Conservation (phyloP, 2,113 vertebrate species). For the Colius striatus region DNA sequence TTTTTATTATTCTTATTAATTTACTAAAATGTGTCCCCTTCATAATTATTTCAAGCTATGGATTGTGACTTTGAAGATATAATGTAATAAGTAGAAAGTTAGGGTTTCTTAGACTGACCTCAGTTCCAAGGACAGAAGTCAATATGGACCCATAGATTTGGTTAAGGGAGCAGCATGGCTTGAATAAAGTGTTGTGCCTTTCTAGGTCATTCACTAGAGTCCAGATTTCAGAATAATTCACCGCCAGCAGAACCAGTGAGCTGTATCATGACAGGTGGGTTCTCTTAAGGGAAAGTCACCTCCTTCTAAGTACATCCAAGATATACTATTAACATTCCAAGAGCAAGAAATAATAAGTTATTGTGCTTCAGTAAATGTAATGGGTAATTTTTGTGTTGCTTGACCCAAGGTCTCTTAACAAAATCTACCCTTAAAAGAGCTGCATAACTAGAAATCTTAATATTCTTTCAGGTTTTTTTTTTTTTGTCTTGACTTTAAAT, state of each 20-base stretch:
- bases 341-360: background rate
- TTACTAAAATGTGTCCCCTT: background rate
- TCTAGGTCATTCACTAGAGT: background rate
- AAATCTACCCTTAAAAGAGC: background rate
- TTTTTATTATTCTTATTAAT: background rate
- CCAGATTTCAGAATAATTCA: background rate
- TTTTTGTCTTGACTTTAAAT: background rate
- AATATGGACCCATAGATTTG: background rate
- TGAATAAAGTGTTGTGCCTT: background rate
- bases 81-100: background rate
- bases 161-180: background rate
- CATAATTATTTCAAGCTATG: background rate
- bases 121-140: background rate
- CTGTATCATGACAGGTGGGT: background rate
- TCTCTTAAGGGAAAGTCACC: background rate
- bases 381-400: background rate
- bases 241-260: background rate
- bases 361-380: background rate
- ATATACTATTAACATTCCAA: background rate
- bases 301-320: background rate
- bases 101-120: background rate
- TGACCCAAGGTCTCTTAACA: background rate
- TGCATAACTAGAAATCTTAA: background rate
- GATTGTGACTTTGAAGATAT: background rate
- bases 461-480: background rate